Evolutionary conservation across 2,113 vertebrate species (phyloP).

Genomic region (Pseudorhombus dupliciocellatus): DNA sequence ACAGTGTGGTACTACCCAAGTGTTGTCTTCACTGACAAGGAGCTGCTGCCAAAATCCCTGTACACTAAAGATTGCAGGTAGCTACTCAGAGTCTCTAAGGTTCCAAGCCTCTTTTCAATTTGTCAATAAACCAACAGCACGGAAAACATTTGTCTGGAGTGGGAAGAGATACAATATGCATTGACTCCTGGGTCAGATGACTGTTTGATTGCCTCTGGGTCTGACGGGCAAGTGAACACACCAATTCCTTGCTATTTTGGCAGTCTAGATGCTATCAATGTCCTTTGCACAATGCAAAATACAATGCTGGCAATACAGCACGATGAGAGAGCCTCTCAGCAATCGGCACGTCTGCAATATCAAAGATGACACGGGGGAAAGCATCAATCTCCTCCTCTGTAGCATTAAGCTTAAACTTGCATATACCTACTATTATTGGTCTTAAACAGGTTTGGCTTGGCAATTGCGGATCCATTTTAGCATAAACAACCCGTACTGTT

Average conservation of each 20-base stretch:
- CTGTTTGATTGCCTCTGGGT: background rate
- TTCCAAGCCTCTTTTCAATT: background rate
- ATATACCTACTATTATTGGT: too few species aligned
- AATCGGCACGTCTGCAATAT: too few species aligned
- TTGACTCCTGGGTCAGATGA: background rate
- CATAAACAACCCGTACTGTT: background rate
- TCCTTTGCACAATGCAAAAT: too few species aligned
- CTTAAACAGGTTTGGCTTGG: background rate
- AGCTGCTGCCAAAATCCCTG: slow-evolving; percentile 90
- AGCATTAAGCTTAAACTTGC: too few species aligned
- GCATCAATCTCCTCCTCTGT: too few species aligned
- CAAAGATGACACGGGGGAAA: too few species aligned
- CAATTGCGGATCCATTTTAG: background rate
- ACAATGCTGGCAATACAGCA: too few species aligned
- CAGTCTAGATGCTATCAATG: too few species aligned
- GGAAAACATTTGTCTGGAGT: background rate
- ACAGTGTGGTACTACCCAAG: slow-evolving; percentile 94
- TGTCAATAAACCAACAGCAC: background rate
- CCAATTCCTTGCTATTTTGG: too few species aligned
- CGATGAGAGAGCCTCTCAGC: too few species aligned
- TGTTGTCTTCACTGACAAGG: slow-evolving; percentile 90
- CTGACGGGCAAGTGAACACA: background rate
- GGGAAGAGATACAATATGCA: background rate
- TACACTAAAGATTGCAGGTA: slow-evolving; percentile 91
- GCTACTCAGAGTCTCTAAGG: background rate